phyloP scores from a whole-genome alignment of 2,113 vertebrate genomes.

The Menura novaehollandiae region DNA sequence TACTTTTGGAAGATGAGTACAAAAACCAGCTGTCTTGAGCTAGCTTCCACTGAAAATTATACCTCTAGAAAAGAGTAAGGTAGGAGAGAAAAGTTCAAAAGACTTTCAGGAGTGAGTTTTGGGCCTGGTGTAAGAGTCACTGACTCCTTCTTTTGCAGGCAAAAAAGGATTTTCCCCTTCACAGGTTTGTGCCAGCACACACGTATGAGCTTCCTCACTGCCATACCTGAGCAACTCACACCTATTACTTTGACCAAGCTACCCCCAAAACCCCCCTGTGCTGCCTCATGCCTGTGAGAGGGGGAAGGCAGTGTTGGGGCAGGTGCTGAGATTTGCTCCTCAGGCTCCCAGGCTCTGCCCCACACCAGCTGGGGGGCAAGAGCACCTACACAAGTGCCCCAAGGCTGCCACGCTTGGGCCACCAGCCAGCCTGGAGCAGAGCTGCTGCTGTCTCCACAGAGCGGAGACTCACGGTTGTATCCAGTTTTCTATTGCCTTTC shows the following conservation, averaged over 20 bases:
- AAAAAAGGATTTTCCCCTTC: not conserved
- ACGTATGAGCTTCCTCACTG: not conserved
- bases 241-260: not conserved
- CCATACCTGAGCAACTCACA: not conserved
- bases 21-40: not conserved
- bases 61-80: not conserved
- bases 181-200: not conserved
- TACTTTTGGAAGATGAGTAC: not conserved
- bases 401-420: not conserved
- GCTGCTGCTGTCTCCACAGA: not conserved
- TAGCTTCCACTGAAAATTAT: not conserved
- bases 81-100: not conserved
- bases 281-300: rapidly evolving
- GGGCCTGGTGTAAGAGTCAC: not conserved
- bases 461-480: not conserved
- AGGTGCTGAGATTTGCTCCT: not conserved
- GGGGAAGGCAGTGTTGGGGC: not conserved
- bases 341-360: not conserved
- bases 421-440: not conserved
- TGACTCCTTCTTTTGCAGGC: not conserved
- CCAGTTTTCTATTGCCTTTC: not conserved
- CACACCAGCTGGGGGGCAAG: not conserved
- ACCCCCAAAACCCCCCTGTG: not conserved
- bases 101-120: not conserved
- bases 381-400: rapidly evolving